phyloP scores from a whole-genome alignment of 2,113 vertebrate species.

The Hippocampus abdominalis region DNA sequence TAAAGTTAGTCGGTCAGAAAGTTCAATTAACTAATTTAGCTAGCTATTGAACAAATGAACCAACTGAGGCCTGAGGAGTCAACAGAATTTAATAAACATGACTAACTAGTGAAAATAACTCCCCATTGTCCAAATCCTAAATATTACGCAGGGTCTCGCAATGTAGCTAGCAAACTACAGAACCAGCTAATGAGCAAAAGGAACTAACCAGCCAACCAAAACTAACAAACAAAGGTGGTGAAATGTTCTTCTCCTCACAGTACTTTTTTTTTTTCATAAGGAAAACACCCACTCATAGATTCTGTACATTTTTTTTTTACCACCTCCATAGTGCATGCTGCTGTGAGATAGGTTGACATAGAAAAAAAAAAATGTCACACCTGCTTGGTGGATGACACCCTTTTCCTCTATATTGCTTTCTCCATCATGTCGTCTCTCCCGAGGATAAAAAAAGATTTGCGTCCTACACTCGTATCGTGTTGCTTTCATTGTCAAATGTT shows the following conservation, averaged over 20 bases:
- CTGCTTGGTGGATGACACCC: constrained; percentile 44
- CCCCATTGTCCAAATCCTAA: too few species aligned
- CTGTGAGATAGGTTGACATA: constrained; percentile 41
- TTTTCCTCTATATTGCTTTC: constrained; percentile 60
- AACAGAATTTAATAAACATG: too few species aligned
- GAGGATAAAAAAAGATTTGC: constrained; percentile 56
- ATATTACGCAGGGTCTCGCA: too few species aligned
- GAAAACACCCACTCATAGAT: constrained; percentile 28
- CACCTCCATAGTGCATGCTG: constrained; percentile 28
- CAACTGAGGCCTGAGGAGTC: too few species aligned
- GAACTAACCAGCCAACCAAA: too few species aligned
- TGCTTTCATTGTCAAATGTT: constrained; percentile 63
- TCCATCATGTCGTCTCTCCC: constrained; percentile 53
- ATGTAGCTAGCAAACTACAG: too few species aligned
- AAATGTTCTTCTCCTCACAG: constrained; percentile 21
- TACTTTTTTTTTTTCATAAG: constrained; percentile 38
- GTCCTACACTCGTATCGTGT: constrained; percentile 50
- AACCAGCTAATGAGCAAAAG: too few species aligned
- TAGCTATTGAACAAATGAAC: too few species aligned
- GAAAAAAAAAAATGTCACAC: constrained; percentile 33
- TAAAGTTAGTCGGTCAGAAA: too few species aligned
- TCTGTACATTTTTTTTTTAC: constrained; percentile 33
- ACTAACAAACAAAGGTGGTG: too few species aligned
- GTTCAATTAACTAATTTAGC: too few species aligned
- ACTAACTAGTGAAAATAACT: too few species aligned